Conservation (phyloP, 2,797 vertebrate species). For the Malacoraja senta region DNA sequence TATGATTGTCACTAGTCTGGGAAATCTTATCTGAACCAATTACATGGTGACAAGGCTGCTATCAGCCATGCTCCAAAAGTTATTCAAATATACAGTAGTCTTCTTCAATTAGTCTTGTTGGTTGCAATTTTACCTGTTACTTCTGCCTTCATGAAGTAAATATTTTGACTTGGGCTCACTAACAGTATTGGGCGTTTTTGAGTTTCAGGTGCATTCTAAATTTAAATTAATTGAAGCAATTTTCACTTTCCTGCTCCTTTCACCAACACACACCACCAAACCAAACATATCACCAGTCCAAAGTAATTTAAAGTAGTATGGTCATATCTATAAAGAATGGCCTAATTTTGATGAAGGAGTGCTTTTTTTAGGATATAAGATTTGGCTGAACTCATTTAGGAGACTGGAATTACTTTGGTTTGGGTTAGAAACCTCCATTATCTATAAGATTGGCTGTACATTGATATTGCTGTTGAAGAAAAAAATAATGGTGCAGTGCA, state of each 20-base stretch:
- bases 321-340: not conserved
- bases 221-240: not conserved
- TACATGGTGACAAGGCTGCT: not conserved
- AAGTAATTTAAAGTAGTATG: not conserved
- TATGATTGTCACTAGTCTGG: not conserved
- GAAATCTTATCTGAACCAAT: not conserved
- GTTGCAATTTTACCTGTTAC: not conserved
- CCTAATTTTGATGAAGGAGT: not conserved
- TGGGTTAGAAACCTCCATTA: not conserved
- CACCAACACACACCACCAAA: not conserved
- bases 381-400: not conserved
- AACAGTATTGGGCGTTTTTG: not conserved
- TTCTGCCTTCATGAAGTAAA: not conserved
- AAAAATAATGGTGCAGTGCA: not conserved
- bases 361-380: not conserved
- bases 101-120: not conserved
- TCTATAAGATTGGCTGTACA: not conserved
- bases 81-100: not conserved
- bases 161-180: not conserved
- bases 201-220: not conserved
- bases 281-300: not conserved
- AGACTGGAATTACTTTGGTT: not conserved
- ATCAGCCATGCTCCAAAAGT: not conserved
- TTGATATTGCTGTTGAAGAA: not conserved
- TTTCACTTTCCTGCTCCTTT: not conserved